Percentiles rank a stretch among this genome's conserved stretches.
Conservation (phyloP, 2,797 vertebrate species). For the Rhabdophis nuchalis region DNA sequence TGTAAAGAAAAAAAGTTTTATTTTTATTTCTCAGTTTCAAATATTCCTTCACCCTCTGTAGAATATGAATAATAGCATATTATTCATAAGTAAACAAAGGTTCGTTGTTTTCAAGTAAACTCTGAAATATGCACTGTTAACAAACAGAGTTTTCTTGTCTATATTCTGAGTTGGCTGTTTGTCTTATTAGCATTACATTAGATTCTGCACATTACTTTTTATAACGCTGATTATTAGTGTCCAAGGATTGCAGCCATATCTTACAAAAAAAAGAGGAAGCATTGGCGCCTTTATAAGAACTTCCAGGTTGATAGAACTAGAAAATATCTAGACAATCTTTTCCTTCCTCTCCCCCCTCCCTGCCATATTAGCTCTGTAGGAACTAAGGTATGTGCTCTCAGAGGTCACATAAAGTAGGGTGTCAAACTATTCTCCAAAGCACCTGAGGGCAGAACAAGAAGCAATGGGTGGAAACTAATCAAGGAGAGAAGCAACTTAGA, state of each 20-base stretch:
- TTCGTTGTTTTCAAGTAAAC: background rate
- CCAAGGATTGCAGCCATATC: background rate
- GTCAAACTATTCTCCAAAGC: too few species aligned
- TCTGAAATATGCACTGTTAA: background rate
- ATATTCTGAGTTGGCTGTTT: background rate
- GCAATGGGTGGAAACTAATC: too few species aligned
- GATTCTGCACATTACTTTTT: background rate
- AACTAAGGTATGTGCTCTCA: background rate
- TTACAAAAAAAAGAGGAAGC: background rate
- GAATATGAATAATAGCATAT: background rate
- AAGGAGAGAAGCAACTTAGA: too few species aligned
- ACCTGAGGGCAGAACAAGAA: too few species aligned
- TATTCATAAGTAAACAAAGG: background rate
- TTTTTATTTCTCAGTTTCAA: background rate
- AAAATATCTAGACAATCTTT: background rate
- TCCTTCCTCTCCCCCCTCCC: background rate
- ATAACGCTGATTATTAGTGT: background rate
- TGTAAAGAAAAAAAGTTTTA: background rate
- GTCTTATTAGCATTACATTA: background rate
- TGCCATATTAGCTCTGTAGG: background rate
- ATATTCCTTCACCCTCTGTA: background rate
- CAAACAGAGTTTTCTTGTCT: background rate
- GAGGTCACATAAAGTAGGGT: background rate
- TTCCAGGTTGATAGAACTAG: background rate
- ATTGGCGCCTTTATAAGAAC: background rate